Evolutionary conservation across 2,797 vertebrate species (phyloP).

Genomic region (Arremon brunneinucha): DNA sequence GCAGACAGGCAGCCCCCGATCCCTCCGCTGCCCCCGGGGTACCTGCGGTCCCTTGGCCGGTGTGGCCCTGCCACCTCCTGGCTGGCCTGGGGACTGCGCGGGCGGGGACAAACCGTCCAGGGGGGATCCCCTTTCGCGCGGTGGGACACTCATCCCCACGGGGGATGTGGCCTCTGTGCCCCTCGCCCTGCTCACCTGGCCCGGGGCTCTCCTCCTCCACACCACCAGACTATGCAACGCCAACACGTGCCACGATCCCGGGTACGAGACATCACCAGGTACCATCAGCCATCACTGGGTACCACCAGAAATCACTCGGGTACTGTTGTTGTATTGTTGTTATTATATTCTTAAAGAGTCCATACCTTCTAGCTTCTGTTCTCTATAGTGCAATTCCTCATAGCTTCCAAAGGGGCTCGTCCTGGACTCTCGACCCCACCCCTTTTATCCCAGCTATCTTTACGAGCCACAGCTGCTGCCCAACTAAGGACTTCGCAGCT

Average conservation of each 20-base stretch:
- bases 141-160: not conserved
- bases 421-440: no score
- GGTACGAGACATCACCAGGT: rapidly evolving
- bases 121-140: not conserved
- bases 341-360: no score
- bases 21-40: not conserved
- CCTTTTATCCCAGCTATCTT: no score
- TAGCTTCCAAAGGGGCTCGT: no score
- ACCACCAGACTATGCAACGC: rapidly evolving
- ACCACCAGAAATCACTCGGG: no score
- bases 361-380: no score
- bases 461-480: no score
- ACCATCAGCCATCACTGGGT: not conserved
- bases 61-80: slow-evolving; percentile 48
- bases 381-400: no score
- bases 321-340: no score
- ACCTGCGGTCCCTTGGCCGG: not conserved
- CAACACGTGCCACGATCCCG: rapidly evolving
- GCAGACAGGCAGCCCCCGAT: no score
- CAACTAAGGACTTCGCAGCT: no score
- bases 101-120: not conserved
- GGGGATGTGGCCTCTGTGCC: not conserved
- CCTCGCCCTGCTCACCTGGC: not conserved
- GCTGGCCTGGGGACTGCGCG: not conserved
- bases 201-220: not conserved